These are phyloP conservation scores for Astropecten irregularis DNA, from an alignment of 53 echinoderm and acorn worm genomes.

Conservation along the genomic window DNA sequence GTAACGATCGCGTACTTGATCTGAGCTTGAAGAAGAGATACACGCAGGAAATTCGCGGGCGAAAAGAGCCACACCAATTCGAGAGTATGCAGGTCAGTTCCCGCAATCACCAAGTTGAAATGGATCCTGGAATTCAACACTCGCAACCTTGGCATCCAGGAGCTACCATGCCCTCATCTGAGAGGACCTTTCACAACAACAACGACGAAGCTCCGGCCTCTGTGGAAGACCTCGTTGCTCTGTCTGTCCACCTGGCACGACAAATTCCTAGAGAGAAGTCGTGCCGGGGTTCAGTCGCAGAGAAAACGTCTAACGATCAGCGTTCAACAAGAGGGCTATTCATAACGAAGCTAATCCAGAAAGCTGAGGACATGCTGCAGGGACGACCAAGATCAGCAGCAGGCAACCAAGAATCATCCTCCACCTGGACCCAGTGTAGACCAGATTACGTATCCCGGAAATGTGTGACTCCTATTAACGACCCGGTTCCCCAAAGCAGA, in stretches of 20 bases:
- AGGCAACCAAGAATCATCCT: not conserved
- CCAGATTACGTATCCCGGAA: too few species aligned
- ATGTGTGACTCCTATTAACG: too few species aligned
- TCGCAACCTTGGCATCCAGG: too few species aligned
- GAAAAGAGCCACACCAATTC: too few species aligned
- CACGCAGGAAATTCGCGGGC: not conserved
- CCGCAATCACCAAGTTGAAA: too few species aligned
- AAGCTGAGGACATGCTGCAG: slow-evolving; percentile 7
- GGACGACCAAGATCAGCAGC: not conserved
- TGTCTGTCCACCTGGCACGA: slow-evolving; percentile 6
- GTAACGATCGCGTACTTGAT: slow-evolving; percentile 14
- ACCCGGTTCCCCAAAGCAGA: too few species aligned
- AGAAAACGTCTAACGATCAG: not conserved
- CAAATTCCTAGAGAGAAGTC: not conserved
- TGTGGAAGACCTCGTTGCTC: slow-evolving; percentile 19
- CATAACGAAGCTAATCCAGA: not conserved
- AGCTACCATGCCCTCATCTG: too few species aligned
- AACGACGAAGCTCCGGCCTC: too few species aligned
- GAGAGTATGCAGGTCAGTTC: too few species aligned
- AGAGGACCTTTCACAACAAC: not conserved
- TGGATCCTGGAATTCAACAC: too few species aligned
- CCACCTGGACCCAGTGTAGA: too few species aligned
- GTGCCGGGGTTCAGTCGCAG: too few species aligned
- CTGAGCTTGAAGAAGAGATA: slow-evolving; percentile 5
- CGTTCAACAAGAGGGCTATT: not conserved